Evolutionary conservation across 1,140 invertebrate genomes (phyloP).

Genomic region (Formica selysi): DNA sequence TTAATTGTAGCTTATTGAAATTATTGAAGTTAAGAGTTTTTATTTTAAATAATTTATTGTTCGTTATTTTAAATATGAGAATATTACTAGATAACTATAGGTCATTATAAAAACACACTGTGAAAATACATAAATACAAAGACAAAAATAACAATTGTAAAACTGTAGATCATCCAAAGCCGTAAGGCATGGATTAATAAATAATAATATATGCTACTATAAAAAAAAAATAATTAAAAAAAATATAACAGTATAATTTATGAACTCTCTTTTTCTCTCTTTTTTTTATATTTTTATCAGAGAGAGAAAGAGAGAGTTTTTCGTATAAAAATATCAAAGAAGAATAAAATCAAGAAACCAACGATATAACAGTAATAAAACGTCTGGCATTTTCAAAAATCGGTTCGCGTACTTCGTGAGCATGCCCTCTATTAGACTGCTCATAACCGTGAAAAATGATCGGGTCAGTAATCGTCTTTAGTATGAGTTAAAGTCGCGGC

Average conservation of each 20-base stretch:
- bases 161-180: too few relatives aligned
- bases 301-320: neutral
- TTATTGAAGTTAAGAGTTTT: too few relatives aligned
- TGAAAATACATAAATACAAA: too few relatives aligned
- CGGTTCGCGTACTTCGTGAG: neutral
- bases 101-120: too few relatives aligned
- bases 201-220: neutral
- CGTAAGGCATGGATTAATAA: too few relatives aligned
- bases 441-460: slow-evolving; percentile 78
- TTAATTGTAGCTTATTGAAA: too few relatives aligned
- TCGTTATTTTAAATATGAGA: too few relatives aligned
- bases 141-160: too few relatives aligned
- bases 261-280: neutral
- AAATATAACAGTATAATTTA: neutral
- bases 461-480: slow-evolving; percentile 80
- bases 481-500: slow-evolving; percentile 70
- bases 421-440: slow-evolving; percentile 67
- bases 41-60: too few relatives aligned
- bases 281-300: neutral
- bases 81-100: too few relatives aligned
- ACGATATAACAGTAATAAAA: neutral
- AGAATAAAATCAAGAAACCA: neutral
- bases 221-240: neutral
- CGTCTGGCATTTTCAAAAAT: slow-evolving; percentile 34
- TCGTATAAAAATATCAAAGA: too few relatives aligned